Percentiles rank a stretch among this genome's conserved stretches.
phyloP scores from a whole-genome alignment of 1,140 invertebrate genomes.

The Drosophila serrata region DNA sequence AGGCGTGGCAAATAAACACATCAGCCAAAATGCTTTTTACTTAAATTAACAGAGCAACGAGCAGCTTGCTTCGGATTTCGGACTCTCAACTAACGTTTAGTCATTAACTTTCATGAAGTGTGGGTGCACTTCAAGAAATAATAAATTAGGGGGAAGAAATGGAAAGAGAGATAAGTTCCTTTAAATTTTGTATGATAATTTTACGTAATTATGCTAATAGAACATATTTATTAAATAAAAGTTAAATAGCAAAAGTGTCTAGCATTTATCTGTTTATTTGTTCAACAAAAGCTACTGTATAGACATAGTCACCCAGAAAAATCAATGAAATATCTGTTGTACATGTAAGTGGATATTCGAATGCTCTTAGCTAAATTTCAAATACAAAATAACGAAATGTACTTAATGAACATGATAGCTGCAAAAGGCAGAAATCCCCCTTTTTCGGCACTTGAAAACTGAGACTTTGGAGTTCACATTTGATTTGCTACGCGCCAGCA shows the following conservation, averaged over 20 bases:
- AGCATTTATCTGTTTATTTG: neutral
- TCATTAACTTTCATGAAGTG: constrained; percentile 63
- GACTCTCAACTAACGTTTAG: constrained; percentile 62
- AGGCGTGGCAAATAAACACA: constrained; percentile 83
- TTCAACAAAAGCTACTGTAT: neutral
- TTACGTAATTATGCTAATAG: neutral
- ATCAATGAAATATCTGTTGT: constrained; percentile 54
- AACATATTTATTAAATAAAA: neutral
- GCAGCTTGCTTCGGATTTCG: constrained; percentile 69
- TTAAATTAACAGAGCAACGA: constrained; percentile 75
- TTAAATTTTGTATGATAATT: neutral
- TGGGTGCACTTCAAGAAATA: constrained; percentile 19
- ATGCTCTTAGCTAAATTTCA: constrained; percentile 40
- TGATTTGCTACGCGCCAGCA: constrained; percentile 30
- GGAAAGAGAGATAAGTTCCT: too few relatives aligned
- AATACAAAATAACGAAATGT: constrained; percentile 4
- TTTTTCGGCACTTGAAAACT: neutral
- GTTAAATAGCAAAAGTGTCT: neutral
- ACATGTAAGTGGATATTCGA: constrained; percentile 34
- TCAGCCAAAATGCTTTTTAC: constrained; percentile 82
- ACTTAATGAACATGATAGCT: constrained; percentile 15
- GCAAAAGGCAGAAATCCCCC: constrained; percentile 21
- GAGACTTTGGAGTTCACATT: constrained; percentile 7
- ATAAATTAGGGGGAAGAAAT: neutral
- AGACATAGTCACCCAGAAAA: constrained; percentile 28